Evolutionary conservation across 2,113 vertebrate species (phyloP), one percentile per base, ranked within the genome.

Genomic region (Myrmecophaga tridactyla): DNA sequence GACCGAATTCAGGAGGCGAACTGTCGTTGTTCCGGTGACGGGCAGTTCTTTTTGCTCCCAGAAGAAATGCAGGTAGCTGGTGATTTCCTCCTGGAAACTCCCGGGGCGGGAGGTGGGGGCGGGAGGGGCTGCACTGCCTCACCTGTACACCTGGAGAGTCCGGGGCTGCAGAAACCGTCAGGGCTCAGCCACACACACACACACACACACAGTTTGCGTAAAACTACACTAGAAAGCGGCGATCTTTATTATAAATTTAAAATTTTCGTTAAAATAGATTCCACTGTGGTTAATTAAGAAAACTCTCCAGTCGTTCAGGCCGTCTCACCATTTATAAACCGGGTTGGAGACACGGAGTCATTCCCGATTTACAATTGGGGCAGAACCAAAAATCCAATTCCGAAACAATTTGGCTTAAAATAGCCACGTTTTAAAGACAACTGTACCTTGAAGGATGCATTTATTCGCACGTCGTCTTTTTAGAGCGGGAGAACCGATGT

Each of bases 241-340:
- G 72, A 3, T 43, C 53, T 93, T 91, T 31, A 46, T 41, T 34
- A 29, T 78, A 94, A 63, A 36, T 83, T n/a, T 78, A 92, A 56
- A 36, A 78, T 81, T 92, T 94, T 65, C 46, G 72, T 92, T 90
- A 75, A 39, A 82, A 72, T 65, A n/a, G 21, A 46, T 34, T 80
- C 36, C 13, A 43, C 56, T 21, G 6, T 58, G 43, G 63, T 87
- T 94, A 36, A 36, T 27, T n/a, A 20, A 39, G 60, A 23, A 76
- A 92, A 48, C 6, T 63, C 36, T n/a, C 27, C 46, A 25, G 27
- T 72, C 25, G 3, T 17, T 86, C 25, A 20, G 78, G 46, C 56
- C 6, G 2, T 7, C 29, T 75, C 51, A 36, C n/a, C 63, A 62
- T 81, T 85, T 56, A 56, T 34, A 76, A 84, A 46, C 9, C 8